Conservation (phyloP, 2,113 vertebrate genomes). For the Oxygymnocypris stewartii region DNA sequence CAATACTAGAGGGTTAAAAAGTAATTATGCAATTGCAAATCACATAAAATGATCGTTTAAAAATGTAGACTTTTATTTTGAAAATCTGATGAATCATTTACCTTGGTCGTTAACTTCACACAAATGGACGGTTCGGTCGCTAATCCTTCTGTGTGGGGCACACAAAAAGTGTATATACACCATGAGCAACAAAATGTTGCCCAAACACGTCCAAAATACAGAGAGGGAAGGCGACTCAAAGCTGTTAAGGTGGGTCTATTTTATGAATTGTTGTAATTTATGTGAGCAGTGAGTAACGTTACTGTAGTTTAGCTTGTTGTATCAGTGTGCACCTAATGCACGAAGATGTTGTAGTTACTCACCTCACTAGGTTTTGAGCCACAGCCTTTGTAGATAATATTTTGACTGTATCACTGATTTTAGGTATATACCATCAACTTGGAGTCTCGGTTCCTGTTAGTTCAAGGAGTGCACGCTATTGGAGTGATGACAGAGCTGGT, state of each 20-base stretch:
- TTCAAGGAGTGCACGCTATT: constrained; percentile 94
- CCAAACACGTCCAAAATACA: constrained; percentile 87
- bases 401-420: constrained; percentile 20
- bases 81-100: neutral
- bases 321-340: neutral
- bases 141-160: constrained; percentile 51
- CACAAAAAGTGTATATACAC: constrained; percentile 76
- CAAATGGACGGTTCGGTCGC: neutral
- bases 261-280: neutral
- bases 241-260: constrained; percentile 83
- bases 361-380: neutral
- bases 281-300: neutral
- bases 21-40: neutral
- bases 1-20: neutral
- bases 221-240: constrained; percentile 85
- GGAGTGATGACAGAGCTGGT: constrained; percentile 92
- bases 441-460: constrained; percentile 88
- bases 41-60: neutral
- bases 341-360: neutral
- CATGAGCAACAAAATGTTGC: constrained; percentile 83
- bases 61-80: constrained; percentile 9
- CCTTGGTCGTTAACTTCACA: neutral
- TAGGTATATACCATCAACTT: constrained; percentile 97
- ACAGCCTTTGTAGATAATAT: neutral
- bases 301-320: neutral